Percentiles rank a stretch among this genome's conserved stretches.
Evolutionary conservation across 2,113 vertebrate genomes (phyloP).

Genomic region (Apteryx mantelli): DNA sequence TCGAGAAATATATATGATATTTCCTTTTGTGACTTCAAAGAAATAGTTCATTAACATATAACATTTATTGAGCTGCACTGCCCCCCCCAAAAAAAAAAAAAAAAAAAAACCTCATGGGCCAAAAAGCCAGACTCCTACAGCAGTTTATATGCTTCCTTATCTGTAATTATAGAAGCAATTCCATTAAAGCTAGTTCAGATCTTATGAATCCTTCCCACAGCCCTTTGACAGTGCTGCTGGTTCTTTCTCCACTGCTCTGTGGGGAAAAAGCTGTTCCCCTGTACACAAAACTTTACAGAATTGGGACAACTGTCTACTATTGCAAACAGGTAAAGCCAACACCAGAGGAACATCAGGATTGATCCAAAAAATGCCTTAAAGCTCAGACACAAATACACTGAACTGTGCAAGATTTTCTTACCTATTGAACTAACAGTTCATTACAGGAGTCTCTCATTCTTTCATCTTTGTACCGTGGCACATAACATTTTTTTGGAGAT

Average conservation of each 20-base stretch:
- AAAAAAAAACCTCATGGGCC: not conserved
- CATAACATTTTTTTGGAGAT: not conserved
- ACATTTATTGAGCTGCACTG: not conserved
- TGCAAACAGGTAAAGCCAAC: not conserved
- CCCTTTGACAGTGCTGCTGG: not conserved
- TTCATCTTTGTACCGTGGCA: not conserved
- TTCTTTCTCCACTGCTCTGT: not conserved
- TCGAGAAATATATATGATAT: not conserved
- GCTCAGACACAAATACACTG: not conserved
- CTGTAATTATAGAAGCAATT: not conserved
- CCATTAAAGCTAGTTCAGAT: not conserved
- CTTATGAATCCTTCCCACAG: not conserved
- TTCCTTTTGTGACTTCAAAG: not conserved
- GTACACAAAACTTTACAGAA: not conserved
- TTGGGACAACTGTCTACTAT: not conserved
- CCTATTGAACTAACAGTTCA: not conserved
- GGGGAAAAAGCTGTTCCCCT: not conserved
- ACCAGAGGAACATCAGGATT: not conserved
- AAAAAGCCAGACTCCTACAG: not conserved
- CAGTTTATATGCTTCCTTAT: not conserved
- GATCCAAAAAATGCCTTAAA: not conserved
- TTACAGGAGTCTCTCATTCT: not conserved
- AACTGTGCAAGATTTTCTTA: not conserved
- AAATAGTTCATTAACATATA: not conserved
- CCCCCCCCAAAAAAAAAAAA: fast-evolving